Evolutionary conservation across 2,888 invertebrate genomes (phyloP).

Genomic region (Dryobotodes eremita): DNA sequence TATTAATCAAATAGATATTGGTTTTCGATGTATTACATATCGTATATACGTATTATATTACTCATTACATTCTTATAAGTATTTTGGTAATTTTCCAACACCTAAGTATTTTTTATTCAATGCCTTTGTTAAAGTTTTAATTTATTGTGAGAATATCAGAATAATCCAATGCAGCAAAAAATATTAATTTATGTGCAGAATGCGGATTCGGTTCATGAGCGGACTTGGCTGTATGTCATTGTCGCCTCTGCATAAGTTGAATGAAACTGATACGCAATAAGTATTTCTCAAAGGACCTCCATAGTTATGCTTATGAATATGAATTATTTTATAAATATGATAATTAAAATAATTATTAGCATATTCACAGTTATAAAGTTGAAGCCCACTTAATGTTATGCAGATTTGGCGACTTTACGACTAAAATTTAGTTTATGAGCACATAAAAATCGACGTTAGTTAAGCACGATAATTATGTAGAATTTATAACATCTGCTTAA

Average conservation of each 20-base stretch:
- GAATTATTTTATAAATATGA: slow-evolving; percentile 40
- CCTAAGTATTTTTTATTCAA: background rate
- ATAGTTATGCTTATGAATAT: slow-evolving; percentile 52
- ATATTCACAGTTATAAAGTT: slow-evolving; percentile 27
- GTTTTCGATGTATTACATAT: background rate
- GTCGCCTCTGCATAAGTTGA: slow-evolving; percentile 48
- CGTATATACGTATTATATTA: no score
- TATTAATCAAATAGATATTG: background rate
- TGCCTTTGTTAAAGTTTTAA: background rate
- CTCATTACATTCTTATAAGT: no score
- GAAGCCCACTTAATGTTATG: slow-evolving; percentile 5
- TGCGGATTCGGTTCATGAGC: slow-evolving; percentile 51
- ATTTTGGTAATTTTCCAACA: background rate
- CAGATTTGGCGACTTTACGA: slow-evolving; percentile 19
- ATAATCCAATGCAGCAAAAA: slow-evolving; percentile 17
- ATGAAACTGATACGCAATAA: slow-evolving; percentile 60
- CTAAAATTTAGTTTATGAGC: background rate
- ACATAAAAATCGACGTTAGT: slow-evolving; percentile 2
- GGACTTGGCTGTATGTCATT: slow-evolving; percentile 50
- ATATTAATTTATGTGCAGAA: slow-evolving; percentile 44
- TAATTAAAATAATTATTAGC: slow-evolving; percentile 37
- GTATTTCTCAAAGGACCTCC: slow-evolving; percentile 58
- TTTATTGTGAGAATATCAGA: background rate
- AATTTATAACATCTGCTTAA: background rate
- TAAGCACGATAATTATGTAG: background rate